Evolutionary conservation across 2,797 vertebrate genomes (phyloP).

Genomic region (Peromyscus aztecus): DNA sequence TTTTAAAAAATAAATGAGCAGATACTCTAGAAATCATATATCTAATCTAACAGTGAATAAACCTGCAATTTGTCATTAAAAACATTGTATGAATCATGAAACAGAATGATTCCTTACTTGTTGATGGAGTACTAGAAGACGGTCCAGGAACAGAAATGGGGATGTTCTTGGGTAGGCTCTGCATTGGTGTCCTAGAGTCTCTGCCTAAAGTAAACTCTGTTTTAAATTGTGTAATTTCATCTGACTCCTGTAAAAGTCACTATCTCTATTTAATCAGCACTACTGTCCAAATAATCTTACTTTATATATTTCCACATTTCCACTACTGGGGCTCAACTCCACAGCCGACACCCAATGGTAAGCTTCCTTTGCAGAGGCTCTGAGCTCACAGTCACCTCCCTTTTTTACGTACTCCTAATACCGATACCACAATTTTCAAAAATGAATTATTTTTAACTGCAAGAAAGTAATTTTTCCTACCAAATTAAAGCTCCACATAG

Average conservation of each 20-base stretch:
- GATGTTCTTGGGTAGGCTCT: conserved; percentile 90
- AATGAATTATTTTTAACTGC: conserved; percentile 38
- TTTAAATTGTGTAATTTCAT: conserved; percentile 34
- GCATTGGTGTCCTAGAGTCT: conserved; percentile 92
- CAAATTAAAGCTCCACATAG: neutral
- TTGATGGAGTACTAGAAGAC: conserved; percentile 84
- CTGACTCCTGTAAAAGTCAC: neutral
- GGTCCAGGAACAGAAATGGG: conserved; percentile 91
- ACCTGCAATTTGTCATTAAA: neutral
- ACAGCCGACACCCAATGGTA: neutral
- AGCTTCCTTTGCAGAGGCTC: neutral
- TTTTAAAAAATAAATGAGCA: neutral
- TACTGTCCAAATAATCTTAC: neutral
- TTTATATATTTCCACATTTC: neutral
- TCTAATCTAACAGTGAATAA: neutral
- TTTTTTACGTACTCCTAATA: neutral
- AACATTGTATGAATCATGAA: neutral
- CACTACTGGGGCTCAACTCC: neutral
- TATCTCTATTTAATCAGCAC: neutral
- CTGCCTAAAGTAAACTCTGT: conserved; percentile 90
- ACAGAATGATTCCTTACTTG: conserved; percentile 85
- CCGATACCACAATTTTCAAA: neutral
- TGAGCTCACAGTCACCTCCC: neutral
- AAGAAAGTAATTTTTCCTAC: neutral
- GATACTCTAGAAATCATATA: neutral